Evolutionary conservation across 2,797 vertebrate species (phyloP).

Genomic region (Acanthis flammea): DNA sequence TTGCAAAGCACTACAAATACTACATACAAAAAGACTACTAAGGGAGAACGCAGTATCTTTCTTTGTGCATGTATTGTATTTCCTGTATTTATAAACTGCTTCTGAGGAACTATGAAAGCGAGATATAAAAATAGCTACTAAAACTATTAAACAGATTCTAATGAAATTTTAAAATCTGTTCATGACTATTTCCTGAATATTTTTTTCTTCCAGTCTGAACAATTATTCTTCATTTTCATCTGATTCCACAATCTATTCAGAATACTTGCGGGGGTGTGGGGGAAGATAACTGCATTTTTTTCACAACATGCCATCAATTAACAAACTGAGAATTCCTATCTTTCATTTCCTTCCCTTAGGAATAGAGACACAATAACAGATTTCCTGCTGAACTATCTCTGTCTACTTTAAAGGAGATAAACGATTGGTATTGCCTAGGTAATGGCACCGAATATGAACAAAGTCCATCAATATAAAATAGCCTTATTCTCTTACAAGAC

Average conservation of each 20-base stretch:
- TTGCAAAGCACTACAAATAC: not conserved
- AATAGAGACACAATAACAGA: conserved; percentile 44
- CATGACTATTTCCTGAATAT: conserved; percentile 30
- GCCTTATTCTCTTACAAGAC: conserved; percentile 42
- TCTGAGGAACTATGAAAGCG: not conserved
- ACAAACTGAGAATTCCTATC: not conserved
- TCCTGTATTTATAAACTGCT: conserved; percentile 45
- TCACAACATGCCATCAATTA: conserved; percentile 28
- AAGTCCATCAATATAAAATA: conserved; percentile 53
- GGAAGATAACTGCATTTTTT: not conserved
- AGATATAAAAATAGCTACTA: conserved; percentile 31
- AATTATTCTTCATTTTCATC: conserved; percentile 33
- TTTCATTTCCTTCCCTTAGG: conserved; percentile 44
- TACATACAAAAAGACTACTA: conserved; percentile 20
- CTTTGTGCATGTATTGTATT: not conserved
- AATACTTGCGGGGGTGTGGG: not conserved
- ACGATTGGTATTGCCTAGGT: conserved; percentile 19
- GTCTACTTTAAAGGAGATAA: conserved; percentile 64
- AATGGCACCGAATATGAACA: conserved; percentile 40
- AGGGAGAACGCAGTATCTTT: conserved; percentile 14
- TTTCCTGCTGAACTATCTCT: conserved; percentile 58
- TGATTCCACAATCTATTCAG: not conserved
- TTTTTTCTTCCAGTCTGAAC: conserved; percentile 8
- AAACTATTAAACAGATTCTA: conserved; percentile 41
- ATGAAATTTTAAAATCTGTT: conserved; percentile 39